Conservation (phyloP, 2,888 invertebrate genomes). For the Melikaiella ostensackeni region DNA sequence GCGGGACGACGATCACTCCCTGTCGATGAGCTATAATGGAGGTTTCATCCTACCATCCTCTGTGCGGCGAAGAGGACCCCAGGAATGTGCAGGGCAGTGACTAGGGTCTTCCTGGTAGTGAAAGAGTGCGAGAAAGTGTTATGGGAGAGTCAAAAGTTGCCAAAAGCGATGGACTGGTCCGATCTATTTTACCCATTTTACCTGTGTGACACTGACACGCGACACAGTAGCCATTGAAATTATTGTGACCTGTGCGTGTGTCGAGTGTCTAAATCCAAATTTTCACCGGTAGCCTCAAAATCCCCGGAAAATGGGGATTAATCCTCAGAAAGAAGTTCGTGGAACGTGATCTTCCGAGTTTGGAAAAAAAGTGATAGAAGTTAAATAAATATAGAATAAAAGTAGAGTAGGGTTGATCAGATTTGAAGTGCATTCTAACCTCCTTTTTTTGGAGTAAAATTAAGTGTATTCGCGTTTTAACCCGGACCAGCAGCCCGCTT, state of each 20-base stretch:
- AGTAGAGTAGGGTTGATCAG: background rate
- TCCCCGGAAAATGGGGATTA: slow-evolving; percentile 42
- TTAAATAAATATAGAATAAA: slow-evolving; percentile 2
- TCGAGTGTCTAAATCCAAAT: slow-evolving; percentile 35
- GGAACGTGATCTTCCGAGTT: slow-evolving; percentile 19
- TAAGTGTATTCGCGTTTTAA: background rate
- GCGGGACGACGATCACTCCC: slow-evolving; percentile 17
- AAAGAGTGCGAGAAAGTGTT: slow-evolving; percentile 53
- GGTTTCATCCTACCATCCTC: slow-evolving; percentile 35
- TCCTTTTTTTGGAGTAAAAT: background rate
- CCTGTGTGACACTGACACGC: slow-evolving; percentile 40
- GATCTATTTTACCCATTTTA: slow-evolving; percentile 6
- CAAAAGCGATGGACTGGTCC: slow-evolving; percentile 39
- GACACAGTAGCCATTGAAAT: slow-evolving; percentile 42
- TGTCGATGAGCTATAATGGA: slow-evolving; percentile 49
- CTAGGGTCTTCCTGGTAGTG: slow-evolving; percentile 46
- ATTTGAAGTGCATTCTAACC: slow-evolving; percentile 24
- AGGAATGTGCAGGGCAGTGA: slow-evolving; percentile 19
- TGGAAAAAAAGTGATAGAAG: slow-evolving; percentile 18
- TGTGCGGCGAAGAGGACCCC: slow-evolving; percentile 14
- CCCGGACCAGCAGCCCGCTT: slow-evolving; percentile 39
- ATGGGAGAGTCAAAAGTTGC: slow-evolving; percentile 50
- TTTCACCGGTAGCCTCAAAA: slow-evolving; percentile 46
- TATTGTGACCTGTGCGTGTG: slow-evolving; percentile 40
- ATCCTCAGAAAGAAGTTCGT: slow-evolving; percentile 13